Percentiles rank a stretch among this genome's conserved stretches.
phyloP scores from a whole-genome alignment of 2,797 vertebrate species.

The Sebastolobus alascanus region DNA sequence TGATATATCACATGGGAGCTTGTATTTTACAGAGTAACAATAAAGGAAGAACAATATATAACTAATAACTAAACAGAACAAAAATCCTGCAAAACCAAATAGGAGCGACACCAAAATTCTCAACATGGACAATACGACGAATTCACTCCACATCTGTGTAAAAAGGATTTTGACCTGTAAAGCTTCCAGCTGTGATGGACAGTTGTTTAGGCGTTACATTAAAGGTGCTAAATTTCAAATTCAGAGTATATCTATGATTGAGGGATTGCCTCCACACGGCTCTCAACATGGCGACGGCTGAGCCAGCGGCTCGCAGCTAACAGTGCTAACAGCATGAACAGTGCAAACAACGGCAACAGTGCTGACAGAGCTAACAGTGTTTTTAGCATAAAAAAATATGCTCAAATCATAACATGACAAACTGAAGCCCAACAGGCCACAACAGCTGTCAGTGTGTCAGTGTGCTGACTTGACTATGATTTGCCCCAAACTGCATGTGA shows the following conservation, averaged over 20 bases:
- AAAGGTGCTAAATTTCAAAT: not conserved
- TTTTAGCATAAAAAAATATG: too few relatives aligned
- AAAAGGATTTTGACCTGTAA: conserved; percentile 13
- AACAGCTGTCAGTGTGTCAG: too few relatives aligned
- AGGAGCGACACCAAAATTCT: not conserved
- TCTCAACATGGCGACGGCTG: not conserved
- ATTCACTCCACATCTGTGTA: conserved; percentile 9
- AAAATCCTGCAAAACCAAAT: too few relatives aligned
- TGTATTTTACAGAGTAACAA: not conserved
- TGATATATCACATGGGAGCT: not conserved
- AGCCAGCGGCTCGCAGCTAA: not conserved
- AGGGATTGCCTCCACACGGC: not conserved
- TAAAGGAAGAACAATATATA: too few relatives aligned
- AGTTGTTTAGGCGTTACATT: conserved; percentile 32
- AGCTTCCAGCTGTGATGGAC: conserved; percentile 39
- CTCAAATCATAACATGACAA: too few relatives aligned
- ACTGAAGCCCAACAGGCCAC: too few relatives aligned
- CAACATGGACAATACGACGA: not conserved
- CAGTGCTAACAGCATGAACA: not conserved
- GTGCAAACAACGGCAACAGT: not conserved
- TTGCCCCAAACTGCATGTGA: too few relatives aligned
- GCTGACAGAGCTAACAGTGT: too few relatives aligned
- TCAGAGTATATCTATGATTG: not conserved
- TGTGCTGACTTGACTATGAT: too few relatives aligned
- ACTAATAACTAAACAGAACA: too few relatives aligned